Conservation (phyloP, 2,113 vertebrate species). For the Leucosticte australis region DNA sequence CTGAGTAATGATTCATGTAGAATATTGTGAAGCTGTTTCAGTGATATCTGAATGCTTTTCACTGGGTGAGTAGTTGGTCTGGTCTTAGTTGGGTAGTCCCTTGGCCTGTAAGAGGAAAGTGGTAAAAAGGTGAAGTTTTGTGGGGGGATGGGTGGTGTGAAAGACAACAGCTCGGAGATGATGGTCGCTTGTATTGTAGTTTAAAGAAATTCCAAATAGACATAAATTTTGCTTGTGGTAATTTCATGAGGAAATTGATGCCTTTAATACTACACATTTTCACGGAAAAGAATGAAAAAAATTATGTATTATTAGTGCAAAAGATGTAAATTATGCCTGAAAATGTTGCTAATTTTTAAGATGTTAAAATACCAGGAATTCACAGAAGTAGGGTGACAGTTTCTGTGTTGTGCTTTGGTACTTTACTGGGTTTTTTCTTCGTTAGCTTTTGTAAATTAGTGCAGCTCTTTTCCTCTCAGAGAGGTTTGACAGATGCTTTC, state of each 20-base stretch:
- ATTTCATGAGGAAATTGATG: not conserved
- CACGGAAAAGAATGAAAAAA: not conserved
- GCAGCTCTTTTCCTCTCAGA: not conserved
- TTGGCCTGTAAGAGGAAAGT: not conserved
- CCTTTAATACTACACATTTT: not conserved
- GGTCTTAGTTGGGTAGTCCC: not conserved
- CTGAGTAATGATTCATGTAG: not conserved
- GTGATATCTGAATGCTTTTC: not conserved
- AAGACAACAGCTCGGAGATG: not conserved
- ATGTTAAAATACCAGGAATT: not conserved
- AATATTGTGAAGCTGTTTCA: not conserved
- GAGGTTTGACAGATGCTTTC: not conserved
- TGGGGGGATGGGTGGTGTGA: accelerated
- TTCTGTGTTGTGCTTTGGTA: not conserved
- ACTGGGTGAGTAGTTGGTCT: not conserved
- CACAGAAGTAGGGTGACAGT: not conserved
- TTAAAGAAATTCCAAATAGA: not conserved
- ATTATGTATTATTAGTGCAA: not conserved
- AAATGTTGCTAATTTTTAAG: not conserved
- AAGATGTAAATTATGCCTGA: not conserved
- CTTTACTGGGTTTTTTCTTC: not conserved
- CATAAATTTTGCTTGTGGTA: not conserved
- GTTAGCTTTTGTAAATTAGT: not conserved
- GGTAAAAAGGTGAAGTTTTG: not conserved
- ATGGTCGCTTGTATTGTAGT: not conserved